Evolutionary conservation across 2,888 invertebrate genomes (phyloP).

Genomic region (Xestia rhomboidea): DNA sequence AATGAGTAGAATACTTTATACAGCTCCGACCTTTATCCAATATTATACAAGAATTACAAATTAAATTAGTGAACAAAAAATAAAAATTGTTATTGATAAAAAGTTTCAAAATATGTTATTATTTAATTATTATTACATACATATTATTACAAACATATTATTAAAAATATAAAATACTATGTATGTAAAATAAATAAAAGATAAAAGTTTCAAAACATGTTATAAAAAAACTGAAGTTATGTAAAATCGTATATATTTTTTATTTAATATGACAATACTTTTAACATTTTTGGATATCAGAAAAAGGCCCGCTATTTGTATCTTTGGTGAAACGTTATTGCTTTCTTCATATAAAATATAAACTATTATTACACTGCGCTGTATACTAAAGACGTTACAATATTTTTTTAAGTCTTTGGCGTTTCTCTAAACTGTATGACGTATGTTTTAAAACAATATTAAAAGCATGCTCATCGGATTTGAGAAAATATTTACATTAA

Average conservation of each 20-base stretch:
- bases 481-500: slow-evolving; percentile 69
- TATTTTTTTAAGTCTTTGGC: slow-evolving; percentile 86
- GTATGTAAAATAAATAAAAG: no score
- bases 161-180: no score
- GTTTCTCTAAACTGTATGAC: slow-evolving; percentile 89
- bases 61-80: not conserved
- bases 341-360: slow-evolving; percentile 73
- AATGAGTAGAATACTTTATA: slow-evolving; percentile 67
- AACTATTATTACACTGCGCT: slow-evolving; percentile 70
- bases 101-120: not conserved
- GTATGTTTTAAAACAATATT: slow-evolving; percentile 74
- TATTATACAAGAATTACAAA: slow-evolving; percentile 29
- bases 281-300: slow-evolving; percentile 57
- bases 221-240: not conserved
- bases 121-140: no score
- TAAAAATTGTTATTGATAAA: not conserved
- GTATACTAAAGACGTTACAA: slow-evolving; percentile 75
- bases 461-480: slow-evolving; percentile 72
- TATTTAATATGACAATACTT: not conserved
- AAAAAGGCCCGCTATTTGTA: slow-evolving; percentile 75
- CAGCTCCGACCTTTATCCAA: slow-evolving; percentile 67
- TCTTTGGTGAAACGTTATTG: slow-evolving; percentile 86
- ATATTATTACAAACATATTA: no score
- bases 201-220: no score
- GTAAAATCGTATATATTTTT: not conserved